Evolutionary conservation across 2,888 invertebrate species (phyloP).

Genomic region (Aleiodes testaceus): DNA sequence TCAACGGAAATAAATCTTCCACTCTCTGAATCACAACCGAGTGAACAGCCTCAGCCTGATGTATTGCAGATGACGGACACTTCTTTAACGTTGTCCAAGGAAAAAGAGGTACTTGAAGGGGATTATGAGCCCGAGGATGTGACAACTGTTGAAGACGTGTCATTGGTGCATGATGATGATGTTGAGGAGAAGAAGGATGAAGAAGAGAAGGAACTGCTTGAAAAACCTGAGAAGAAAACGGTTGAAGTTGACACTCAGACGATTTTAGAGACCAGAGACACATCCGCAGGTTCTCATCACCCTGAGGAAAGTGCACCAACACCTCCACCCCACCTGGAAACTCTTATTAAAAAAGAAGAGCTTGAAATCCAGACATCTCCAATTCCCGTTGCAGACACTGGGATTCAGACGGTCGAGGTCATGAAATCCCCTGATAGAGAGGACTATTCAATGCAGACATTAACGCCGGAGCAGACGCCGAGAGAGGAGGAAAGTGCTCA

Average conservation of each 20-base stretch:
- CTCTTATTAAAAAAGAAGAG: constrained; percentile 64
- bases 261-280: constrained; percentile 56
- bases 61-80: constrained; percentile 57
- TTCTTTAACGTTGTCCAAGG: constrained; percentile 54
- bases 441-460: constrained; percentile 73
- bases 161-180: constrained; percentile 67
- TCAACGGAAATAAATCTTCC: constrained; percentile 75
- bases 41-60: constrained; percentile 72
- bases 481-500: constrained; percentile 71
- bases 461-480: constrained; percentile 69
- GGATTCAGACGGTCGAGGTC: constrained; percentile 57
- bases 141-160: constrained; percentile 76
- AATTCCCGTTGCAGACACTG: constrained; percentile 74
- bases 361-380: constrained; percentile 78
- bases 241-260: constrained; percentile 63
- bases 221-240: constrained; percentile 23
- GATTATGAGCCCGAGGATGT: constrained; percentile 85
- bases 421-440: constrained; percentile 71
- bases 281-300: constrained; percentile 64
- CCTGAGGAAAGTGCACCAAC: constrained; percentile 68
- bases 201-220: constrained; percentile 67
- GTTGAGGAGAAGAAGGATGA: constrained; percentile 73
- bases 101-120: constrained; percentile 74
- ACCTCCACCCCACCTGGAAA: background rate
- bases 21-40: constrained; percentile 74